A percentile compares a stretch with the other conserved stretches of the same genome.
Evolutionary conservation across 1,140 invertebrate genomes (phyloP).

Genomic region (Drosophila repletoides): DNA sequence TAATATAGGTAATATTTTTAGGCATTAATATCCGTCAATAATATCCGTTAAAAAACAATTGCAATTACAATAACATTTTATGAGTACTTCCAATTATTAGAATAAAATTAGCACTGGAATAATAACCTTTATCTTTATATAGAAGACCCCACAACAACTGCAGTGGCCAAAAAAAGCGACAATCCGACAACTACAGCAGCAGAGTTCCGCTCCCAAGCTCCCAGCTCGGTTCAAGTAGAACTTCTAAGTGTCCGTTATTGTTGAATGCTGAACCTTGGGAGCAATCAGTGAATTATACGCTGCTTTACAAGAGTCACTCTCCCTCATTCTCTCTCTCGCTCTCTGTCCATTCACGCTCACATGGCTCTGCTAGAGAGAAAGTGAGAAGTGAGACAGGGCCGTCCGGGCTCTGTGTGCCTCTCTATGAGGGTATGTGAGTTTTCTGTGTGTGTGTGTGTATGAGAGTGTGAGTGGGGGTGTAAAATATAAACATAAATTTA

Average conservation of each 20-base stretch:
- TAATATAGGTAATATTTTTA: no score
- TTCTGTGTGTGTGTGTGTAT: conserved; percentile 19
- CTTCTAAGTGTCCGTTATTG: conserved; percentile 56
- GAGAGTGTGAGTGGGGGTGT: conserved; percentile 16
- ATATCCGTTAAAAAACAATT: no score
- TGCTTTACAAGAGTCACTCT: conserved; percentile 51
- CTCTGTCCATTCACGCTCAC: background rate
- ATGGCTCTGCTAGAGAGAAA: background rate
- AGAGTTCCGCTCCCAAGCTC: background rate
- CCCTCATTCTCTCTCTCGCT: background rate
- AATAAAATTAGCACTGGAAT: no score
- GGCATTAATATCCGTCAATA: no score
- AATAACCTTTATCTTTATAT: no score
- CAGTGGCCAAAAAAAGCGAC: no score
- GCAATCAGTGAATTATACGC: conserved; percentile 75
- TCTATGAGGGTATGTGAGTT: conserved; percentile 30
- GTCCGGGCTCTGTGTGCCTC: conserved; percentile 37
- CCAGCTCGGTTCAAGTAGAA: background rate
- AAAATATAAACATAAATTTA: conserved; percentile 73
- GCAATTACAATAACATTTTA: no score
- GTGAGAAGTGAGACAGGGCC: conserved; percentile 5
- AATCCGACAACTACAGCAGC: no score
- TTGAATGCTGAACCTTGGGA: conserved; percentile 78
- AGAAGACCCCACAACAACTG: no score
- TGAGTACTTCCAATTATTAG: no score